A percentile compares a stretch with the other conserved stretches of the same genome.
These are phyloP conservation scores for Molorchus minor DNA, from an alignment of 2,888 invertebrate species.

Conservation along the genomic window DNA sequence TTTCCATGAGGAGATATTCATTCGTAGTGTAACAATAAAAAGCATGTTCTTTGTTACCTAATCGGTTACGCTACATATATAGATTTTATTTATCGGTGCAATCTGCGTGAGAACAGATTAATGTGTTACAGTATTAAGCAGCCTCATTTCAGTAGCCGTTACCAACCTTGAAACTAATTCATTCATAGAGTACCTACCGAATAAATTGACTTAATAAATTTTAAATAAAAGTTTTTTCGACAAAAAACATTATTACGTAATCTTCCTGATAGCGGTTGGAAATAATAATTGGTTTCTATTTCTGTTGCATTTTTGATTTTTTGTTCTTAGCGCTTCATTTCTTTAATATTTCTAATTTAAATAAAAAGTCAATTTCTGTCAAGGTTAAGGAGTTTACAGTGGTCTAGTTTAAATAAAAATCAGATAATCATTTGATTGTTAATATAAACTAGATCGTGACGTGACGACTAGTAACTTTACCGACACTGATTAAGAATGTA, in stretches of 20 bases:
- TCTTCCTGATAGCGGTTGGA: conserved; percentile 1
- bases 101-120: neutral
- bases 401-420: no score
- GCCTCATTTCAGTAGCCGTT: neutral
- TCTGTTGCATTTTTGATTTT: conserved; percentile 9
- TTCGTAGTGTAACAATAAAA: neutral
- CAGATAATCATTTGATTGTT: no score
- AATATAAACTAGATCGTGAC: no score
- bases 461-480: no score
- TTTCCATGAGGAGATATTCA: neutral
- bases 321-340: no score
- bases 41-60: neutral
- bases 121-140: neutral
- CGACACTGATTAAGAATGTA: no score
- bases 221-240: conserved; percentile 21
- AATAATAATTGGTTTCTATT: conserved; percentile 6
- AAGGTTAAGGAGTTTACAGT: no score
- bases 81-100: neutral
- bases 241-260: conserved; percentile 11
- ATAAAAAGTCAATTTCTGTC: conserved; percentile 7
- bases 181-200: conserved; percentile 16
- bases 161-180: conserved; percentile 29
- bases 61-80: neutral
- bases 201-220: conserved; percentile 31
- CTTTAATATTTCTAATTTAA: conserved; percentile 1